Evolutionary conservation across 2,797 vertebrate genomes (phyloP), one percentile per base, ranked within the genome.

Genomic region (Semaprochilodus insignis): DNA sequence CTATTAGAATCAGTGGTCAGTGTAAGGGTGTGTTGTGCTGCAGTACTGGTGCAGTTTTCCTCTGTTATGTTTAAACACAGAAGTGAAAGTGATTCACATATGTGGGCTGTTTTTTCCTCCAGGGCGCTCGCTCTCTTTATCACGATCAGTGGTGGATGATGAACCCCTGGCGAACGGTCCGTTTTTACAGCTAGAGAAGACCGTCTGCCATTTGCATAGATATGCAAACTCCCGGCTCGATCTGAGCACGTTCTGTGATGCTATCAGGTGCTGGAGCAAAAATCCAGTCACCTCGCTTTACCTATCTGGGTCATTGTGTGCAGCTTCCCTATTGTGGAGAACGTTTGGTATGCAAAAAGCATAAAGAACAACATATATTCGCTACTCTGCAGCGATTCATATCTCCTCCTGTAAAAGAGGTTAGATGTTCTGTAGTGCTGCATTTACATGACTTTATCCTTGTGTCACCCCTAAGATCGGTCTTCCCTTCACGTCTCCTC

Each of bases 11-110:
- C 85, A 3, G 31, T 31, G 31, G 31, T 31, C 31, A 31, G 31
- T 31, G 31, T 31, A 91, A 90, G 87, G 89, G 65, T 88, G 77
- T 67, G 80, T 85, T 81, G 80, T 84, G 81, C 75, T 8, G 74
- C 85, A 80, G 79, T 84, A 87, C 19, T 15, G 91, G 92, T 93
- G 89, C 90, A 81, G 92, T 89, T 87, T 81, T 83, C 84, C 87
- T 83, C 25, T 0, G n/a, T 62, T 77, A 16, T 16, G 0, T 51
- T 66, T 59, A 57, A 70, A 65, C 44, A 65, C 66, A 48, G 79
- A 74, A 81, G 84, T 80, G 75, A 83, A 85, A 81, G 27, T 78
- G 31, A 91, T 77, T 77, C 60, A 57, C 52, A 72, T 76, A 60
- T 67, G 52, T 51, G 44, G 34, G 71, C 31, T 8, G 23, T 82